A percentile compares a stretch with the other conserved stretches of the same genome.
Conservation (phyloP, 2,113 vertebrate genomes). For the Geococcyx californianus region DNA sequence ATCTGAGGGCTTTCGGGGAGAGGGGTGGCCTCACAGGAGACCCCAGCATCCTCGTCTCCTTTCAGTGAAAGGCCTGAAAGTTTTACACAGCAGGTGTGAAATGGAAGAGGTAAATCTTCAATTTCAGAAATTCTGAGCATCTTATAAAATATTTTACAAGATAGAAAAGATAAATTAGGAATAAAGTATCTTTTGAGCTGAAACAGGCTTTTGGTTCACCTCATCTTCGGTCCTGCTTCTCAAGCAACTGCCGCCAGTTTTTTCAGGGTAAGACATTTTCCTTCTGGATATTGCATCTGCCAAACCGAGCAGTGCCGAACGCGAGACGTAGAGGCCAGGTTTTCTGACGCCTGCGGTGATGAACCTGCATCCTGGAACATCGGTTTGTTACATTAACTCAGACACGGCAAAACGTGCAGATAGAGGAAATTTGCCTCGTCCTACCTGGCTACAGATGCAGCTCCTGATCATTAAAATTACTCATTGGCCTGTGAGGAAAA, state of each 20-base stretch:
- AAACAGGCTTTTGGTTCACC: background rate
- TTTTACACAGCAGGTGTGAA: background rate
- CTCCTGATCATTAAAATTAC: conserved; percentile 40
- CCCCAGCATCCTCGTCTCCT: background rate
- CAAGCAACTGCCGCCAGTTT: background rate
- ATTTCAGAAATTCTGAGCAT: background rate
- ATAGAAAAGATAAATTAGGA: background rate
- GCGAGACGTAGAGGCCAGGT: background rate
- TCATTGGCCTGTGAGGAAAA: conserved; percentile 35
- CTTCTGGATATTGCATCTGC: background rate
- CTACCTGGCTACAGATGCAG: background rate
- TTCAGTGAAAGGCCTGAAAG: background rate
- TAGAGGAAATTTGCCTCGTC: background rate
- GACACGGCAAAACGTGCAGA: background rate
- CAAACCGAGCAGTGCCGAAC: background rate
- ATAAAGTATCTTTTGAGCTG: background rate
- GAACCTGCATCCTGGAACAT: background rate
- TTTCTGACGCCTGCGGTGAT: background rate
- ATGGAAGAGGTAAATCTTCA: background rate
- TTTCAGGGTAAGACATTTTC: background rate
- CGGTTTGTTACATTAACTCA: background rate
- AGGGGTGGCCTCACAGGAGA: background rate
- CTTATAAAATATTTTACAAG: background rate
- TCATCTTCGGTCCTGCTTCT: background rate
- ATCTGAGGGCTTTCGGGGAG: background rate